Percentiles rank a stretch among this genome's conserved stretches.
phyloP scores from a whole-genome alignment of 2,797 vertebrate genomes.

The Neosilurus mollespiculum region DNA sequence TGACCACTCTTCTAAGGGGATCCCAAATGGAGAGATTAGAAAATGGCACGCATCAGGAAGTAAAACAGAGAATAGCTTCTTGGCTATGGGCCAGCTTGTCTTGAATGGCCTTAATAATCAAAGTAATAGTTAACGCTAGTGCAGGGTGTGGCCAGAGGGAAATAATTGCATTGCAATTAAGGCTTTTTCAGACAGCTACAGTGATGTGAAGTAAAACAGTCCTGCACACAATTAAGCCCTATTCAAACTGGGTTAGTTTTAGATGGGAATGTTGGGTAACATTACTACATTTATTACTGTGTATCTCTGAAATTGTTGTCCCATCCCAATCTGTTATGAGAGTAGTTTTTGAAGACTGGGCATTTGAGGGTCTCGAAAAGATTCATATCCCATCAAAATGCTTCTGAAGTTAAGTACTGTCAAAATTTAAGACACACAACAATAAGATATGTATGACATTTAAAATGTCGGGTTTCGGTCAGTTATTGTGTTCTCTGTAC shows the following conservation, averaged over 20 bases:
- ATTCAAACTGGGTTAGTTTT: constrained; percentile 2
- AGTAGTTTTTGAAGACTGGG: background rate
- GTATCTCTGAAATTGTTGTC: background rate
- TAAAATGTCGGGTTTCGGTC: background rate
- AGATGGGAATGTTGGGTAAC: background rate
- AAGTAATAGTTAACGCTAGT: constrained; percentile 37
- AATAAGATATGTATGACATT: background rate
- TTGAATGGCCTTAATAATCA: constrained; percentile 32
- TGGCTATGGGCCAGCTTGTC: constrained; percentile 21
- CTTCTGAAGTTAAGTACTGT: background rate
- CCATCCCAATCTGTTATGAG: background rate
- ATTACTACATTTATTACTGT: background rate
- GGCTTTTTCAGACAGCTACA: constrained; percentile 19
- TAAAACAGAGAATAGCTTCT: constrained; percentile 9
- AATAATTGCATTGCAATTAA: constrained; percentile 30
- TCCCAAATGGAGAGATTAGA: background rate
- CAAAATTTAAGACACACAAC: background rate
- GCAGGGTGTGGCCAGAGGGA: constrained; percentile 14
- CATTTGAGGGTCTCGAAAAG: background rate
- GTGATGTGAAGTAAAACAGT: constrained; percentile 30
- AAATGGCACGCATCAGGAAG: constrained; percentile 6
- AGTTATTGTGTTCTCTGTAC: background rate
- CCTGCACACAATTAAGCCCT: background rate
- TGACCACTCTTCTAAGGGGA: background rate
- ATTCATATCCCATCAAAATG: background rate